Percentiles rank a stretch among this genome's conserved stretches.
Evolutionary conservation across 2,797 vertebrate genomes (phyloP).

Genomic region (Halcyon chelicuti): DNA sequence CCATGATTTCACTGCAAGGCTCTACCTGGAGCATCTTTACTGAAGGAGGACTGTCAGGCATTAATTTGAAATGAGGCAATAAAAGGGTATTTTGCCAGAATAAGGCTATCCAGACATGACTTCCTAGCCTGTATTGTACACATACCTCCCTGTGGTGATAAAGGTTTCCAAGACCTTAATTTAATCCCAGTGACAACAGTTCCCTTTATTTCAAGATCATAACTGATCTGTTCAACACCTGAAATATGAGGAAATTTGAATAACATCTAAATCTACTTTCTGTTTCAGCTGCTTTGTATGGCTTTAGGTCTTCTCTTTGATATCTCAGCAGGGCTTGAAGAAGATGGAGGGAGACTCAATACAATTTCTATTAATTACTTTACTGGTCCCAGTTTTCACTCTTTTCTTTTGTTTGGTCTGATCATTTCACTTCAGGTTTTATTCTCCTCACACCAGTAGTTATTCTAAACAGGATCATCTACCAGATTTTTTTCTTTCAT

Average conservation of each 20-base stretch:
- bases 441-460: not conserved
- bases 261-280: not conserved
- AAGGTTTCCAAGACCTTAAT: not conserved
- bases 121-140: not conserved
- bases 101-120: not conserved
- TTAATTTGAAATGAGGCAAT: not conserved
- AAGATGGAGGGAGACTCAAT: not conserved
- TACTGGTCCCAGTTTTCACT: not conserved
- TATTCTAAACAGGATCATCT: not conserved
- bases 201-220: not conserved
- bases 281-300: not conserved
- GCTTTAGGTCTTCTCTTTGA: not conserved
- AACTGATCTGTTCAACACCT: not conserved
- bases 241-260: not conserved
- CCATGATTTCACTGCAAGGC: not conserved
- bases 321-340: not conserved
- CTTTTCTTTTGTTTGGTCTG: not conserved
- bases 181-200: not conserved
- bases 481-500: not conserved
- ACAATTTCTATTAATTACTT: not conserved
- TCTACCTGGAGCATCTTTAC: not conserved
- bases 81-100: not conserved
- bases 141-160: not conserved
- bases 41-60: not conserved
- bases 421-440: not conserved